Conservation (phyloP, 2,113 vertebrate species). For the Dipodomys ordii region DNA sequence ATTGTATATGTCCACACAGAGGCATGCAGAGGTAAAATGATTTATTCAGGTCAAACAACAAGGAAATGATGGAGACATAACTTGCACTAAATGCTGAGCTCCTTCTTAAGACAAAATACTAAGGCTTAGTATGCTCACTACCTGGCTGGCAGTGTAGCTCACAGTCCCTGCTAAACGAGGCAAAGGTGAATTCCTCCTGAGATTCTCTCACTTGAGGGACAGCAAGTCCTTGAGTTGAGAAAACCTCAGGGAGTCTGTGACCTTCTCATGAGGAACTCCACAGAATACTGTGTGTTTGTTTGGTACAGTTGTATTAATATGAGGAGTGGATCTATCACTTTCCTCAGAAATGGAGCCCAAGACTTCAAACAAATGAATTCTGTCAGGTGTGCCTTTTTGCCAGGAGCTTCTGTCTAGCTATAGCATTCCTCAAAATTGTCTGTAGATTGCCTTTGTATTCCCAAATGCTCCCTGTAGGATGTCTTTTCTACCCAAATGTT, state of each 20-base stretch:
- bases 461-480: background rate
- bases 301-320: background rate
- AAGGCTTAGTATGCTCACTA: background rate
- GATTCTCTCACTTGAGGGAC: background rate
- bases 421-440: background rate
- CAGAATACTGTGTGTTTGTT: background rate
- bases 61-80: background rate
- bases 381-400: background rate
- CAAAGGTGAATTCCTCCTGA: background rate
- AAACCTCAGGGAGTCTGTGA: background rate
- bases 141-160: background rate
- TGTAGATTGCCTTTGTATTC: background rate
- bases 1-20: background rate
- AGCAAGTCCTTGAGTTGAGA: background rate
- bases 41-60: background rate
- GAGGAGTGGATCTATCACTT: background rate
- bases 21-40: background rate
- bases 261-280: background rate
- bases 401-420: background rate
- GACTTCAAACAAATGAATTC: background rate
- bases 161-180: background rate
- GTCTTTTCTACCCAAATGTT: conserved; percentile 6
- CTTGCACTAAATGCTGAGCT: conserved; percentile 40
- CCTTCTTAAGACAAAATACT: conserved; percentile 4
- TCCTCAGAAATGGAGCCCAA: background rate